phyloP scores from a whole-genome alignment of 2,113 vertebrate genomes.

The Syngnathus typhle region DNA sequence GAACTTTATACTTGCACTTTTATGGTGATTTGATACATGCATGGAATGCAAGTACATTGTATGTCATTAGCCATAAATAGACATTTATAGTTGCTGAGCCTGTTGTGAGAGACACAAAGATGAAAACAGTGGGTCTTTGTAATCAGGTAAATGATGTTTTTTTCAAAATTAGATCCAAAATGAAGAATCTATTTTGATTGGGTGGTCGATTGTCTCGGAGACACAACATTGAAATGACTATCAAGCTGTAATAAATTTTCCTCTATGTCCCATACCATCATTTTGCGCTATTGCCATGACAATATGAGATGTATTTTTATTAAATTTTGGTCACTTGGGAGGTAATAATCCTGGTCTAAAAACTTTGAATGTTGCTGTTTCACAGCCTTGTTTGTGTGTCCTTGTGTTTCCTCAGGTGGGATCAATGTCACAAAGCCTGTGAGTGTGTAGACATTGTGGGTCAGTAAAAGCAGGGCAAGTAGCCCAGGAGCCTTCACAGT shows the following conservation, averaged over 20 bases:
- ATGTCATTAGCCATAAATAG: not conserved
- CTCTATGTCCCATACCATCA: not conserved
- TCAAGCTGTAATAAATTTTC: not conserved
- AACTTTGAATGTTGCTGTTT: not conserved
- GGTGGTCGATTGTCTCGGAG: not conserved
- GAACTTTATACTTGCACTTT: conserved; percentile 12
- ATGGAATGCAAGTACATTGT: not conserved
- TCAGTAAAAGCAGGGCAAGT: conserved; percentile 55
- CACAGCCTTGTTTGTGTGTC: conserved; percentile 1
- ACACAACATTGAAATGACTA: not conserved
- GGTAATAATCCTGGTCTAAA: not conserved
- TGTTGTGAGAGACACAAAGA: not conserved
- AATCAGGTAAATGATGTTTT: too few species aligned
- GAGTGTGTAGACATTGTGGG: conserved; percentile 26
- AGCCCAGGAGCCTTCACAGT: conserved; percentile 43
- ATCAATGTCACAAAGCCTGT: conserved; percentile 31
- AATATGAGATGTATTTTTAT: not conserved
- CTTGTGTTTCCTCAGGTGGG: conserved; percentile 51
- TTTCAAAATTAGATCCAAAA: not conserved
- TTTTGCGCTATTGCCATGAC: not conserved
- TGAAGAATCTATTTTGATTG: not conserved
- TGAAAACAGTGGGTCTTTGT: not conserved
- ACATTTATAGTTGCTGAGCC: not conserved
- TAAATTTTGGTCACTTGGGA: not conserved
- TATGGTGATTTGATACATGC: conserved; percentile 21